These are phyloP conservation scores for Hypena proboscidalis DNA, from an alignment of 2,888 invertebrate genomes.

Conservation along the genomic window DNA sequence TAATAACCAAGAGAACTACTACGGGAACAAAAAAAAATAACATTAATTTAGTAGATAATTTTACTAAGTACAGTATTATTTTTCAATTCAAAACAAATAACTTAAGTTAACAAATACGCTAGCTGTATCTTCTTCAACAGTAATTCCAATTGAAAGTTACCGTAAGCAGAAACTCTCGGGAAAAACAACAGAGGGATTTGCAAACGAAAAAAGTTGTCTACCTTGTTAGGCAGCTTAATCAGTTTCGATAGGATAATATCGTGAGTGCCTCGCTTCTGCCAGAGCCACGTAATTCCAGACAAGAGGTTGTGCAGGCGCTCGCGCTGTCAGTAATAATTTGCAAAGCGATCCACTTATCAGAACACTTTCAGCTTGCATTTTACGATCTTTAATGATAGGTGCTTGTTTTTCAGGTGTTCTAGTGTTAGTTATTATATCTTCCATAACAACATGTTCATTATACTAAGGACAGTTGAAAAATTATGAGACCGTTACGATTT, in stretches of 20 bases:
- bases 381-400: neutral
- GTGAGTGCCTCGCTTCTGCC: slow-evolving; percentile 46
- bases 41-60: no score
- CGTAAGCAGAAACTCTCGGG: slow-evolving; percentile 18
- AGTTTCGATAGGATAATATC: slow-evolving; percentile 50
- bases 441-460: no score
- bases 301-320: slow-evolving; percentile 43
- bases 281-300: slow-evolving; percentile 48
- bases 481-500: no score
- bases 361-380: slow-evolving; percentile 23
- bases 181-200: slow-evolving; percentile 3
- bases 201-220: slow-evolving; percentile 7
- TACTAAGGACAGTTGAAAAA: no score
- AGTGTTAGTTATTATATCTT: no score
- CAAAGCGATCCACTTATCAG: slow-evolving; percentile 38
- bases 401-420: no score
- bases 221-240: slow-evolving; percentile 37
- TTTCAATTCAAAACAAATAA: no score
- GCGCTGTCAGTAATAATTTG: slow-evolving; percentile 47
- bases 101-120: no score
- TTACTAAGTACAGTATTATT: no score
- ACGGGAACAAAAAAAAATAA: no score
- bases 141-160: slow-evolving; percentile 31
- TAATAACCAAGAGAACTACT: no score
- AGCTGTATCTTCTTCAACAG: slow-evolving; percentile 16